These are phyloP conservation scores for Thalassarche chlororhynchos DNA, from an alignment of 2,113 vertebrate genomes.

Conservation along the genomic window DNA sequence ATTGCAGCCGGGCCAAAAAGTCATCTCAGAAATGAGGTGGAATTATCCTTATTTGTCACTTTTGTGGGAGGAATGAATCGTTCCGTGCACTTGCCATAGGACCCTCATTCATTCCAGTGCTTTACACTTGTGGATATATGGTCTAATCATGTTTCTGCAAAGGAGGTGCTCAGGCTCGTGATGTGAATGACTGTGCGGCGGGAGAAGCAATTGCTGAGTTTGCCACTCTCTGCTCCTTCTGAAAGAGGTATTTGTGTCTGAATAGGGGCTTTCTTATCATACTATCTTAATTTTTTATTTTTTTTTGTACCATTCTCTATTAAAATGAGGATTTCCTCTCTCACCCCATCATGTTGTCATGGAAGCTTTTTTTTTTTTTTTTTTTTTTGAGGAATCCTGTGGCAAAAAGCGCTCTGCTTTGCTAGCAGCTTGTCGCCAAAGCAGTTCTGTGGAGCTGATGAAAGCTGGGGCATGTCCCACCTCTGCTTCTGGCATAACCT, in stretches of 20 bases:
- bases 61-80: slow-evolving; percentile 2
- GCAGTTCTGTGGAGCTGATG: not conserved
- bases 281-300: not conserved
- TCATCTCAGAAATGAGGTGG: not conserved
- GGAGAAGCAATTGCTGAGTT: not conserved
- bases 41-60: slow-evolving; percentile 39
- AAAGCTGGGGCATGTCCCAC: not conserved
- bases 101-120: not conserved
- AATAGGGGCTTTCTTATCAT: not conserved
- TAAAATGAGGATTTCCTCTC: not conserved
- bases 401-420: not conserved
- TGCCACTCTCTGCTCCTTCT: not conserved
- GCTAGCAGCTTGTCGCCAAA: not conserved
- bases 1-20: slow-evolving; percentile 15
- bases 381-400: not conserved
- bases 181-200: not conserved
- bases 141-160: not conserved
- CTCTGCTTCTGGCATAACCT: not conserved
- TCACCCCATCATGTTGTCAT: not conserved
- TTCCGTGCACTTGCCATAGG: not conserved
- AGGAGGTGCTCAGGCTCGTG: not conserved
- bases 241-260: not conserved
- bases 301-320: not conserved
- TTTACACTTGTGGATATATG: not conserved
- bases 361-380: not conserved